Evolutionary conservation across 2,113 vertebrate genomes (phyloP).

Genomic region (Dipodomys stephensi): DNA sequence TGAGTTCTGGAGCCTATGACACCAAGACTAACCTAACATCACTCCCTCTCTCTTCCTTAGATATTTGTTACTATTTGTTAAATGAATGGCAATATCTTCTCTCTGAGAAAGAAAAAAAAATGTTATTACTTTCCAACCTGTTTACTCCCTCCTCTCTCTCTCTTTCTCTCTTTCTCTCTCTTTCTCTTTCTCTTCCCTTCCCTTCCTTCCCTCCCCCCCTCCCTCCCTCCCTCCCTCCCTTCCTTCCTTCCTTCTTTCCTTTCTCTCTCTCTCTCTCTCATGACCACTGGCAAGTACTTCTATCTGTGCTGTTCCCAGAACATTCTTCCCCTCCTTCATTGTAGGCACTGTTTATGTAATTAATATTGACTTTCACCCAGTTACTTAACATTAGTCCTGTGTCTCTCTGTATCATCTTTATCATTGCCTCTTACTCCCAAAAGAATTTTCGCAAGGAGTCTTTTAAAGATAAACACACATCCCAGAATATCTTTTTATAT

Average conservation of each 20-base stretch:
- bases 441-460: background rate
- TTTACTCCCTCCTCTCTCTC: background rate
- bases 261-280: background rate
- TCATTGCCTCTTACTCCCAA: background rate
- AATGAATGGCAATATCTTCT: background rate
- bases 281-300: background rate
- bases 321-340: background rate
- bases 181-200: too few relatives aligned
- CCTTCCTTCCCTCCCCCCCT: too few relatives aligned
- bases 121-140: too few relatives aligned
- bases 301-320: background rate
- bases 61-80: background rate
- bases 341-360: background rate
- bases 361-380: background rate
- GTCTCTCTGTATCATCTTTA: background rate
- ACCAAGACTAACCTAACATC: background rate
- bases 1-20: background rate
- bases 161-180: too few relatives aligned
- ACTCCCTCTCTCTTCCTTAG: background rate
- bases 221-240: too few relatives aligned
- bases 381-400: background rate
- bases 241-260: too few relatives aligned
- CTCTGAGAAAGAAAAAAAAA: background rate
- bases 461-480: background rate
- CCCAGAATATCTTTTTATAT: background rate